phyloP scores from a whole-genome alignment of 2,797 vertebrate genomes.

The Lutra lutra region DNA sequence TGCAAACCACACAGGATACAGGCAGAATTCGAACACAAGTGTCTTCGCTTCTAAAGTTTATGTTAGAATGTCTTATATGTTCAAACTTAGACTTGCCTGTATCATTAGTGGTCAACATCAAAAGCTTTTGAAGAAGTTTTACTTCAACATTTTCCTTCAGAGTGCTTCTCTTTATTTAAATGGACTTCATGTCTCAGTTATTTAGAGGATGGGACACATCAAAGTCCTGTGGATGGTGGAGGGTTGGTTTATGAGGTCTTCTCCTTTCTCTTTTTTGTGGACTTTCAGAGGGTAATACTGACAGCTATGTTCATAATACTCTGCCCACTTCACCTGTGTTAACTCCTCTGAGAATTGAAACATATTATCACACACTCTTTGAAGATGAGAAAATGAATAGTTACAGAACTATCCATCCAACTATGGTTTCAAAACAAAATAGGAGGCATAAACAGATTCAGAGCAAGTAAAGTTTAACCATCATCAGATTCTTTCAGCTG shows the following conservation, averaged over 20 bases:
- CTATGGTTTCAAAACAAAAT: fast-evolving
- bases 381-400: not conserved
- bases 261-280: not conserved
- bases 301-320: not conserved
- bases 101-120: too few relatives aligned
- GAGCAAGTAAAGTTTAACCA: not conserved
- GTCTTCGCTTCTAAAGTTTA: too few relatives aligned
- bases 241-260: not conserved
- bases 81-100: not conserved
- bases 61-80: not conserved
- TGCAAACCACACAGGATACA: not conserved
- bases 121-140: not conserved
- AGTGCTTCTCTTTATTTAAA: not conserved
- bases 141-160: not conserved
- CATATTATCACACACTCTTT: not conserved
- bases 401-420: not conserved
- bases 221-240: not conserved
- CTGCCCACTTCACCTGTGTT: not conserved
- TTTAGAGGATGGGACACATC: not conserved
- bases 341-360: not conserved
- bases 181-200: not conserved
- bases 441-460: not conserved
- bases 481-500: not conserved
- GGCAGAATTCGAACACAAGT: not conserved
- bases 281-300: not conserved